Evolutionary conservation across 2,888 invertebrate genomes (phyloP).

Genomic region (Chrysolina haemoptera): DNA sequence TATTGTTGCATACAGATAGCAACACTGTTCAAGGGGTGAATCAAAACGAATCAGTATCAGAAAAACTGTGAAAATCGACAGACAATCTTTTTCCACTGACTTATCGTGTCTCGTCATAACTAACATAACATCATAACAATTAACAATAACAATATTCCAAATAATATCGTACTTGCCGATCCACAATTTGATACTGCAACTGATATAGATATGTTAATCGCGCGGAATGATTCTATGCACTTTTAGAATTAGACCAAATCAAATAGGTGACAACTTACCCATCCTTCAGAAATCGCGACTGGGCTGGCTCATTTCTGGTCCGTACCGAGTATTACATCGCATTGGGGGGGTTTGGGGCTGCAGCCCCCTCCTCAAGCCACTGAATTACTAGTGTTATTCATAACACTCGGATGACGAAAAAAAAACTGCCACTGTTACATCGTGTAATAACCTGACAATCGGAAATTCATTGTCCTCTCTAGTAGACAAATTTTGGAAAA

Average conservation of each 20-base stretch:
- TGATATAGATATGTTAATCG: no score
- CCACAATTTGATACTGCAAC: constrained; percentile 16
- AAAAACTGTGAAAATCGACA: no score
- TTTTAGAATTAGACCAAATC: constrained; percentile 20
- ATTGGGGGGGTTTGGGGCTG: no score
- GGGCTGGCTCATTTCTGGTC: constrained; percentile 5
- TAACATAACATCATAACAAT: not conserved
- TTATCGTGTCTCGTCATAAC: not conserved
- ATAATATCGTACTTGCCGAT: constrained; percentile 1
- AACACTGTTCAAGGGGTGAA: not conserved
- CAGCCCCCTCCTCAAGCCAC: no score
- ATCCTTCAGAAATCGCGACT: constrained; percentile 21
- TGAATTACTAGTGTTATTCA: no score
- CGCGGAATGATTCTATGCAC: constrained; percentile 13
- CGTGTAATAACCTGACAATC: constrained; percentile 6
- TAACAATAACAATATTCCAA: constrained; percentile 6
- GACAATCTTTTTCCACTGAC: not conserved
- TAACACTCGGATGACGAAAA: no score
- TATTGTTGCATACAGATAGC: not conserved
- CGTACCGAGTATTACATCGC: not conserved
- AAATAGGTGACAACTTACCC: constrained; percentile 18
- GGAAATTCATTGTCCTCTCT: not conserved
- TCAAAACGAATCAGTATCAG: not conserved
- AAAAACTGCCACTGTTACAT: no score
- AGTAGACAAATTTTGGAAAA: constrained; percentile 31